Evolutionary conservation across 2,797 vertebrate species (phyloP).

Genomic region (Xenentodon cancila): DNA sequence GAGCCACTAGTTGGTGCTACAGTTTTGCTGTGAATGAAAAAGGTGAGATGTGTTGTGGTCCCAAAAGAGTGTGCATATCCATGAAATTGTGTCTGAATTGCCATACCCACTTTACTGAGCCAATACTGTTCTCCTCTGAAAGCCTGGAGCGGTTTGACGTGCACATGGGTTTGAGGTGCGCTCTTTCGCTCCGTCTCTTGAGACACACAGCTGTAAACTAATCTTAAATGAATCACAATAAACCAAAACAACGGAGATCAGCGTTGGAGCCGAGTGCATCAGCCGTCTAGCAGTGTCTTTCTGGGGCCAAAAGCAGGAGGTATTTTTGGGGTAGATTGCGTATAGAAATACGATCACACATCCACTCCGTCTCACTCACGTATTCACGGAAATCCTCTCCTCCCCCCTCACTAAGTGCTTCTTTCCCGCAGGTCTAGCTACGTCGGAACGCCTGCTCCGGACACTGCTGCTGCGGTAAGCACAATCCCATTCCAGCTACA

Average conservation of each 20-base stretch:
- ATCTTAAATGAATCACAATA: background rate
- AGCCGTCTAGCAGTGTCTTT: slow-evolving; percentile 33
- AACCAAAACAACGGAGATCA: slow-evolving; percentile 6
- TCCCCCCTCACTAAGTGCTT: slow-evolving; percentile 60
- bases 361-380: slow-evolving; percentile 2
- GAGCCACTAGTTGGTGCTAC: slow-evolving; percentile 18
- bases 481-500: slow-evolving; percentile 53
- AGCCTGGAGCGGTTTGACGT: too few relatives aligned
- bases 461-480: slow-evolving; percentile 58
- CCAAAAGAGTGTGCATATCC: slow-evolving; percentile 23
- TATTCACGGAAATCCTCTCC: slow-evolving; percentile 16
- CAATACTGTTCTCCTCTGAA: too few relatives aligned
- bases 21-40: slow-evolving; percentile 15
- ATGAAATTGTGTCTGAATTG: slow-evolving; percentile 10
- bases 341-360: slow-evolving; percentile 24
- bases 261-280: background rate
- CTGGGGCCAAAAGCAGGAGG: slow-evolving; percentile 33
- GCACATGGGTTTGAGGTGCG: too few relatives aligned
- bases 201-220: too few relatives aligned
- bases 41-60: slow-evolving; percentile 16
- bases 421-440: slow-evolving; percentile 56
- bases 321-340: slow-evolving; percentile 37
- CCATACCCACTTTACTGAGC: too few relatives aligned
- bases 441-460: slow-evolving; percentile 53
- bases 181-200: too few relatives aligned